Evolutionary conservation across 1,140 invertebrate genomes (phyloP).

Genomic region (Gonatopus flavifemur): DNA sequence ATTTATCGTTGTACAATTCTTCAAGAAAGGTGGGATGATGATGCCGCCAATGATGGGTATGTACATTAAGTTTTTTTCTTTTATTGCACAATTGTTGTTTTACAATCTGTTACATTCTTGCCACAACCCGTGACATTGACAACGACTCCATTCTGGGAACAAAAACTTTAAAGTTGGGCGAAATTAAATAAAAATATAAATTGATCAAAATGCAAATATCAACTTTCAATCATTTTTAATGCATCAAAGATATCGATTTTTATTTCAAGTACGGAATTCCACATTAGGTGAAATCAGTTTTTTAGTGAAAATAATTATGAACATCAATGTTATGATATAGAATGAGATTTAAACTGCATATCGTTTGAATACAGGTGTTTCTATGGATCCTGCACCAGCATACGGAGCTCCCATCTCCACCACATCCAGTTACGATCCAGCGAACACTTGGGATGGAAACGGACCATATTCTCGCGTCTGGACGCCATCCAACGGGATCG

Average conservation of each 20-base stretch:
- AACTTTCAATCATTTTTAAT: too few species aligned
- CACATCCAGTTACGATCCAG: conserved; percentile 59
- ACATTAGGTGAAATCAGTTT: too few species aligned
- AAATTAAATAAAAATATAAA: background rate
- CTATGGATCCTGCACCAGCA: conserved; percentile 67
- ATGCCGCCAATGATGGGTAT: conserved; percentile 47
- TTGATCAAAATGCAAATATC: too few species aligned
- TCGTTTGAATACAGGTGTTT: conserved; percentile 61
- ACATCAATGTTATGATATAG: too few species aligned
- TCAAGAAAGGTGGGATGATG: conserved; percentile 65
- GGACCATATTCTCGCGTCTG: conserved; percentile 76
- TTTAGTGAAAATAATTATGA: too few species aligned
- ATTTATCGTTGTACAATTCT: conserved; percentile 75
- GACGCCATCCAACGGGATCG: conserved; percentile 60
- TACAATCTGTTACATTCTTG: too few species aligned
- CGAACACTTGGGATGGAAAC: conserved; percentile 64
- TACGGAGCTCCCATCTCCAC: conserved; percentile 65
- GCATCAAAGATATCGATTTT: too few species aligned
- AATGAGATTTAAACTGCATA: conserved; percentile 6
- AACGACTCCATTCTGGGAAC: too few species aligned
- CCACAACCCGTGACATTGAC: too few species aligned
- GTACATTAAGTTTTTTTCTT: conserved; percentile 16
- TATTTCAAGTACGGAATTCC: too few species aligned
- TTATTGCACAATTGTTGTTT: too few species aligned
- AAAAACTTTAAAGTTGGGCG: too few species aligned